These are phyloP conservation scores for Scaptomyza montana DNA, from an alignment of 1,140 invertebrate species.

Conservation along the genomic window DNA sequence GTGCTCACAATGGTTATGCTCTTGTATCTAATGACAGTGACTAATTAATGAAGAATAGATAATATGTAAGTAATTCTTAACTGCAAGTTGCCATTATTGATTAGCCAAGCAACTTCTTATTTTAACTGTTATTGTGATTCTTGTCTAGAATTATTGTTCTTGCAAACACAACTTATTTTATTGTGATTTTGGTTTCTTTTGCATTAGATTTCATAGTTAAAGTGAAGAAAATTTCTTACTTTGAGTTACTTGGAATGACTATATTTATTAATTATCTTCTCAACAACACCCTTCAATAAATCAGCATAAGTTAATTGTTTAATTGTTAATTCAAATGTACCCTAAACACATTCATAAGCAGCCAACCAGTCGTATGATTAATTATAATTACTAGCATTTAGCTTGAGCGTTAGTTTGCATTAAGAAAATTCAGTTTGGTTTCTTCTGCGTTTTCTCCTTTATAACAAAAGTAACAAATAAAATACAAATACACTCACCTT, in stretches of 20 bases:
- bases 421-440: background rate
- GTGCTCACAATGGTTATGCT: background rate
- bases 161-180: too few species aligned
- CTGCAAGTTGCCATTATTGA: background rate
- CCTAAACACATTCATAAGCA: background rate
- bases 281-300: background rate
- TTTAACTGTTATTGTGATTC: background rate
- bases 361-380: constrained; percentile 36
- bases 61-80: background rate
- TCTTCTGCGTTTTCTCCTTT: background rate
- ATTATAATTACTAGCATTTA: background rate
- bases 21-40: constrained; percentile 2
- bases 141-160: background rate
- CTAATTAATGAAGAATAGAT: constrained; percentile 16
- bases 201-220: too few species aligned
- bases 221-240: too few species aligned
- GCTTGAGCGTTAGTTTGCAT: background rate
- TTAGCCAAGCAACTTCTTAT: constrained; percentile 1
- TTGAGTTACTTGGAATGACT: too few species aligned
- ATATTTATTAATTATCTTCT: too few species aligned
- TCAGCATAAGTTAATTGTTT: constrained; percentile 4
- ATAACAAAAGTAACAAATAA: background rate
- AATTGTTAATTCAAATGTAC: constrained; percentile 23
- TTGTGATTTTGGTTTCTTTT: too few species aligned
- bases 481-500: constrained; percentile 15